phyloP scores from a whole-genome alignment of 2,797 vertebrate genomes.

The Potorous gilbertii region DNA sequence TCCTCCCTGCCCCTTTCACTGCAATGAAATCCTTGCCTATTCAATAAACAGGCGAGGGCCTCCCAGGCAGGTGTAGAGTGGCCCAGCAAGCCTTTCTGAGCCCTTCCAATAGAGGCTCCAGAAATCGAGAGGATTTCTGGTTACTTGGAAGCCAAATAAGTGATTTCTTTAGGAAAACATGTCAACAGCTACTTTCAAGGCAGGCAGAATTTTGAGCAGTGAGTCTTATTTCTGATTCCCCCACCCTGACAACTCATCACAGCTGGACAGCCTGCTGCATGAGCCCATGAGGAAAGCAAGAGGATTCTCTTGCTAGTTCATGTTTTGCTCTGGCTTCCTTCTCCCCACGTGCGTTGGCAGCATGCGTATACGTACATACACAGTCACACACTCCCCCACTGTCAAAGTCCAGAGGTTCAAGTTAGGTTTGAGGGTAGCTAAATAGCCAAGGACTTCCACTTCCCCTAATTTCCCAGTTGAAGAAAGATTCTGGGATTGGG shows the following conservation, averaged over 20 bases:
- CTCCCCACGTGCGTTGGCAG: neutral
- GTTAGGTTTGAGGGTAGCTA: neutral
- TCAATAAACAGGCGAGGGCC: neutral
- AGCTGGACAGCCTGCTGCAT: neutral
- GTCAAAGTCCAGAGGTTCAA: neutral
- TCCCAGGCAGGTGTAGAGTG: neutral
- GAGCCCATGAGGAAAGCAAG: neutral
- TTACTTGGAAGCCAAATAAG: neutral
- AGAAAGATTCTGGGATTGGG: too few species aligned
- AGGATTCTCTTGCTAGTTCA: neutral
- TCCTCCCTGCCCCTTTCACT: too few species aligned
- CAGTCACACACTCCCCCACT: too few species aligned
- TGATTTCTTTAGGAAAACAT: rapidly evolving
- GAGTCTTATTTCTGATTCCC: neutral
- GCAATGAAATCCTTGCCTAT: neutral
- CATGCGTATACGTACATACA: neutral
- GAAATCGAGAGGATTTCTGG: neutral
- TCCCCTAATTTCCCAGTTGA: too few species aligned
- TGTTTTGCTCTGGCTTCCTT: neutral
- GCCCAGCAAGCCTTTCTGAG: neutral
- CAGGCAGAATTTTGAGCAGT: neutral
- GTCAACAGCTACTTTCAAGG: neutral
- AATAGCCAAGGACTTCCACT: neutral
- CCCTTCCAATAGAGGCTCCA: neutral
- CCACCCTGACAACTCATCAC: neutral